Evolutionary conservation across 2,797 vertebrate genomes (phyloP).

Genomic region (Chelon auratus): DNA sequence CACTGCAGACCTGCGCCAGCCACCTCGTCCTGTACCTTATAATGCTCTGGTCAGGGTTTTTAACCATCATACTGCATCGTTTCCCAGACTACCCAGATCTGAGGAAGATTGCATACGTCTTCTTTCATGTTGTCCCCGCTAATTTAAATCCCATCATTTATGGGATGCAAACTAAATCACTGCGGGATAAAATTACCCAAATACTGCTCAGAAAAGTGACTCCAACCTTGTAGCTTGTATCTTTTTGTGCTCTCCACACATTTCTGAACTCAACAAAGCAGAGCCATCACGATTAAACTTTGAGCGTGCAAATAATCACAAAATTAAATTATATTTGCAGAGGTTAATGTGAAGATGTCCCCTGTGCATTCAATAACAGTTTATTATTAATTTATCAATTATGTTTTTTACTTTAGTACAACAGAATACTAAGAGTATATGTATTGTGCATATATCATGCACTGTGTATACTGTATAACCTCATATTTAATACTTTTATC

Average conservation of each 20-base stretch:
- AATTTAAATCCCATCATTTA: slow-evolving; percentile 79
- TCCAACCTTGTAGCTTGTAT: slow-evolving; percentile 5
- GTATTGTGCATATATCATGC: not conserved
- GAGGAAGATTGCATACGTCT: slow-evolving; percentile 68
- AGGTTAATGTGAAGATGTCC: too few species aligned
- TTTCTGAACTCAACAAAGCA: not conserved
- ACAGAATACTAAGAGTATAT: not conserved
- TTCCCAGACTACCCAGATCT: slow-evolving; percentile 69
- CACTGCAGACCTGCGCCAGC: slow-evolving; percentile 75
- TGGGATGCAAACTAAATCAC: slow-evolving; percentile 67
- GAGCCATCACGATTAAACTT: not conserved
- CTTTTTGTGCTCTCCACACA: too few species aligned
- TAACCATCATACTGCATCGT: slow-evolving; percentile 74
- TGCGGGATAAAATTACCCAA: slow-evolving; percentile 68
- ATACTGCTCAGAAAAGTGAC: slow-evolving; percentile 56
- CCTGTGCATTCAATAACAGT: too few species aligned
- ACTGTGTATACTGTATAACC: not conserved
- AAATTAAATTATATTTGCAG: too few species aligned
- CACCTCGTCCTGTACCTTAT: slow-evolving; percentile 77
- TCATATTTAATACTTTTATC: not conserved
- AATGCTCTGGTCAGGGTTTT: slow-evolving; percentile 75
- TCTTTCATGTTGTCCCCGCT: slow-evolving; percentile 75
- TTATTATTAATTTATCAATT: not conserved
- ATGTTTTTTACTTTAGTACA: not conserved
- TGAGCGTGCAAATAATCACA: not conserved